A percentile compares a stretch with the other conserved stretches of the same genome.
Conservation (phyloP, 2,797 vertebrate genomes). For the Enteromius trimaculatus region DNA sequence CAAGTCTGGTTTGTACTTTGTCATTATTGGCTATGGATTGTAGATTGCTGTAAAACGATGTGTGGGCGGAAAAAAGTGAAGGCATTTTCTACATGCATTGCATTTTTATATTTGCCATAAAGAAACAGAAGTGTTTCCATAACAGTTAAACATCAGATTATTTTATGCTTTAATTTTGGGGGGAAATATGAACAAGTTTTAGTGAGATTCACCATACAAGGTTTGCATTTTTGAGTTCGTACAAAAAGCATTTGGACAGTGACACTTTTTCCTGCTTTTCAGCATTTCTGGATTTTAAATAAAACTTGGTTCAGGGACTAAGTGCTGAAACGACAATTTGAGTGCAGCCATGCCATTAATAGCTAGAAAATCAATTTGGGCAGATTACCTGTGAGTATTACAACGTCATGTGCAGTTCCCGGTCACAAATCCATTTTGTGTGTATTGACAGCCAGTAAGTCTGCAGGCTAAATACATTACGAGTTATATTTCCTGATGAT, state of each 20-base stretch:
- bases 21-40: not conserved
- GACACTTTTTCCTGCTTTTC: constrained; percentile 37
- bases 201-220: not conserved
- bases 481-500: constrained; percentile 13
- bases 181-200: constrained; percentile 9
- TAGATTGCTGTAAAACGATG: not conserved
- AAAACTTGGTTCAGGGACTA: constrained; percentile 6
- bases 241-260: constrained; percentile 2
- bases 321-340: constrained; percentile 19
- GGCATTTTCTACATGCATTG: not conserved
- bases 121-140: not conserved
- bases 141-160: not conserved
- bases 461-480: constrained; percentile 29
- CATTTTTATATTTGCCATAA: not conserved
- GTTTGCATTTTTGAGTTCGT: not conserved
- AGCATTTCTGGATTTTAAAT: constrained; percentile 42
- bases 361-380: constrained; percentile 40
- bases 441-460: constrained; percentile 23
- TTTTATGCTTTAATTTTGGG: not conserved
- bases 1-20: not conserved
- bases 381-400: constrained; percentile 36
- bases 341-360: not conserved
- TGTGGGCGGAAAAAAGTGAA: not conserved
- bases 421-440: constrained; percentile 18
- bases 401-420: not conserved